Evolutionary conservation across 2,888 invertebrate genomes (phyloP), one percentile per base, ranked within the genome.

Genomic region (Drosophila pegasa): DNA sequence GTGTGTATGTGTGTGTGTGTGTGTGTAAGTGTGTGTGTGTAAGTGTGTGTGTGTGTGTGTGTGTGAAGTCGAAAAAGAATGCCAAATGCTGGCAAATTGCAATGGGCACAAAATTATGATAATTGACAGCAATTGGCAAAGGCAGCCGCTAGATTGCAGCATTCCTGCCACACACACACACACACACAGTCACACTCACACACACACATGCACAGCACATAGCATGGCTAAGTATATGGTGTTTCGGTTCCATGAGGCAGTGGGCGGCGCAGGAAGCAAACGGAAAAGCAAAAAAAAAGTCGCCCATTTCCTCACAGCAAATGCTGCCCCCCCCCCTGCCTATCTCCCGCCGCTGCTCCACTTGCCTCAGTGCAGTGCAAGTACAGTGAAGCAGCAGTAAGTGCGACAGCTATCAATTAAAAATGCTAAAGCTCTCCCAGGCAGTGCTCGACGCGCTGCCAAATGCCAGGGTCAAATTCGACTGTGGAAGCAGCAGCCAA

Each of bases 31-130:
- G 16, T 38, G 9, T 16, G 27, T 22, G 18, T 50, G 33, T 45
- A 16, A 38, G 4, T 41, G 18, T 25, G 48, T 60, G 29, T 65
- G 31, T 68, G 33, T 45, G 51, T 48, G 29, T 40, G 52, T 54
- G 33, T 62, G 56, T 62, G 60, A 43, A 37, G 40, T 50, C 33
- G 5, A 54, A 62, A 56, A 58, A 59, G 68, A 75, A 78, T 78
- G 71, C 75, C 78, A 65, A 71, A 56, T 85, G 75, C 67, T 63
- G 62, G 29, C 63, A 76, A 80, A 75, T 80, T 71, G 78, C 62
- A 51, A 38, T 59, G 55, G 59, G 57, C 63, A 55, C 51, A 66
- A 62, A 73, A 81, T 84, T 79, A 79, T 81, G 63, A 84, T 81
- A 84, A 82, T 82, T 84, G 77, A 71, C 73, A 71, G 65, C 69